Evolutionary conservation across 1,140 invertebrate species (phyloP).

Genomic region (Aphelenchoides besseyi): DNA sequence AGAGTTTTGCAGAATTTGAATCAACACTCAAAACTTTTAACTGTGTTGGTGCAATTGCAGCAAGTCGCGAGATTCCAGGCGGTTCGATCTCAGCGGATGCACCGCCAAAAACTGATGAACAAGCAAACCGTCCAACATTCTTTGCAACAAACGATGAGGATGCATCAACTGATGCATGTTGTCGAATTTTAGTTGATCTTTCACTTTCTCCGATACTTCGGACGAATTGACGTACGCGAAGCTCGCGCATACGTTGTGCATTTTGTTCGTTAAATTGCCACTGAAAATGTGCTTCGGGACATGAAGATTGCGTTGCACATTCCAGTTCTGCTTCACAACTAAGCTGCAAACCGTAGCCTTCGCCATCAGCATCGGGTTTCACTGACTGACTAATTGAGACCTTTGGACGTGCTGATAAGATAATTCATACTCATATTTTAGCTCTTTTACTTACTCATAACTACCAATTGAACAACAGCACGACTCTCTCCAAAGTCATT

Average conservation of each 20-base stretch:
- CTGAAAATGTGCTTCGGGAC: slow-evolving; percentile 45
- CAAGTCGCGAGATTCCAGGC: not conserved
- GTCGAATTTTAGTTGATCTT: slow-evolving; percentile 20
- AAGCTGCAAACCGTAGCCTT: slow-evolving; percentile 20
- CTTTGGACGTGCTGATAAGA: slow-evolving; percentile 25
- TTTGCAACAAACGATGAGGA: slow-evolving; percentile 19
- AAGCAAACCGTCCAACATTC: slow-evolving; percentile 46
- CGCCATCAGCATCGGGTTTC: not conserved
- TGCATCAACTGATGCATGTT: slow-evolving; percentile 2
- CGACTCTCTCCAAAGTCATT: slow-evolving; percentile 29
- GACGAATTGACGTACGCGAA: not conserved
- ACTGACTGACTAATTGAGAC: slow-evolving; percentile 17
- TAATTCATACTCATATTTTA: not conserved
- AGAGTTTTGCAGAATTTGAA: slow-evolving; percentile 27
- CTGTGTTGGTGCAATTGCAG: slow-evolving; percentile 25
- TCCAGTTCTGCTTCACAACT: slow-evolving; percentile 45
- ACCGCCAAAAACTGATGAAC: slow-evolving; percentile 45
- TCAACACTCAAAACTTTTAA: slow-evolving; percentile 20
- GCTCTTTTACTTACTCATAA: slow-evolving; percentile 27
- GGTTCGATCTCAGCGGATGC: slow-evolving; percentile 36
- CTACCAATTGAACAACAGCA: slow-evolving; percentile 24
- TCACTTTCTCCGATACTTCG: slow-evolving; percentile 1
- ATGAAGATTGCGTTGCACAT: slow-evolving; percentile 20
- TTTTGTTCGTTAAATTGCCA: slow-evolving; percentile 46
- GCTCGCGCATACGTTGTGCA: slow-evolving; percentile 17